A percentile compares a stretch with the other conserved stretches of the same genome.
These are phyloP conservation scores for Thymelicus sylvestris DNA, from an alignment of 2,888 invertebrate genomes.

Conservation along the genomic window DNA sequence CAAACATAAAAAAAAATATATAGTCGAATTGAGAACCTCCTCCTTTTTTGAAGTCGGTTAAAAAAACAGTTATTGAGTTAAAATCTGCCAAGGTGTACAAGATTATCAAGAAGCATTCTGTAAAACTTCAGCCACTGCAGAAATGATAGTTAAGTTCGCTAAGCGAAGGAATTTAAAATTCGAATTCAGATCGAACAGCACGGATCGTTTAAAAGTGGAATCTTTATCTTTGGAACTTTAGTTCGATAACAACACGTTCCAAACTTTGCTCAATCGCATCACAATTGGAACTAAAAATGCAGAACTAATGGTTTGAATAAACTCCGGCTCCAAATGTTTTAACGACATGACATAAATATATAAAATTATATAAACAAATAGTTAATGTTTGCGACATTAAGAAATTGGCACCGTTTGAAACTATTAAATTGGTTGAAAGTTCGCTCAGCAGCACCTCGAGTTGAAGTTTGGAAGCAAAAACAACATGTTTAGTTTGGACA, in stretches of 20 bases:
- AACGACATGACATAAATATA: neutral
- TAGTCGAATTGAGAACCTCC: too few relatives aligned
- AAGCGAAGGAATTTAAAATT: constrained; percentile 2
- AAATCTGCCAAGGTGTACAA: neutral
- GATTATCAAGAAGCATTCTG: neutral
- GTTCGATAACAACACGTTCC: constrained; percentile 3
- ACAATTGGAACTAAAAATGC: neutral
- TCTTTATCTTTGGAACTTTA: constrained; percentile 8
- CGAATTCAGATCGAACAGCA: neutral
- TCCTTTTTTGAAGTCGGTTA: too few relatives aligned
- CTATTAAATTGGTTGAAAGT: constrained; percentile 3
- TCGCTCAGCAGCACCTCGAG: neutral
- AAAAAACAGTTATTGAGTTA: too few relatives aligned
- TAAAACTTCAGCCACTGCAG: neutral
- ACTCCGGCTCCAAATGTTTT: neutral
- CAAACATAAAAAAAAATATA: too few relatives aligned
- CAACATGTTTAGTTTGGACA: constrained; percentile 25
- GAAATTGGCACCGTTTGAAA: neutral
- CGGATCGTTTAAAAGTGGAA: constrained; percentile 11
- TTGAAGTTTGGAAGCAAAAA: constrained; percentile 18
- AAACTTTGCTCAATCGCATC: neutral
- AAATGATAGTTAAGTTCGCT: constrained; percentile 6
- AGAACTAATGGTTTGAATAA: neutral
- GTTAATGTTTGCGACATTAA: neutral
- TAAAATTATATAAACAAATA: too few relatives aligned